phyloP scores from a whole-genome alignment of 2,888 invertebrate species.

The Miltochrista miniata region DNA sequence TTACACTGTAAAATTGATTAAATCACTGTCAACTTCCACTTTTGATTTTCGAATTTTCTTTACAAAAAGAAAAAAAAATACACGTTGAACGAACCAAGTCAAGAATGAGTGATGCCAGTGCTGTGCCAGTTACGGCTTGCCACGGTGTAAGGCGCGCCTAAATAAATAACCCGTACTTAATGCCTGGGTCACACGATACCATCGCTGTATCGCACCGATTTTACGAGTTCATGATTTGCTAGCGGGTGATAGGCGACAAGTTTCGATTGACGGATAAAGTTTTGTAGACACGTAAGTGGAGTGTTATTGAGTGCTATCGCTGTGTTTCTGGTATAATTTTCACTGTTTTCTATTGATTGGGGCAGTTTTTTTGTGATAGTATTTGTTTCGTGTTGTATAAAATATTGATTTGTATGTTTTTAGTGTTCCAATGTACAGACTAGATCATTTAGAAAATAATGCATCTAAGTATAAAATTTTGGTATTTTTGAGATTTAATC shows the following conservation, averaged over 20 bases:
- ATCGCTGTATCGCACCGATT: conserved; percentile 39
- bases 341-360: no score
- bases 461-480: no score
- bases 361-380: background rate
- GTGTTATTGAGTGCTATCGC: conserved; percentile 9
- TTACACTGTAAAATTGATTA: background rate
- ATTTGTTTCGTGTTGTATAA: background rate
- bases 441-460: no score
- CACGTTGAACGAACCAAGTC: conserved; percentile 33
- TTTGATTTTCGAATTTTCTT: conserved; percentile 5
- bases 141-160: conserved; percentile 62
- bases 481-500: no score
- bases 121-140: conserved; percentile 52
- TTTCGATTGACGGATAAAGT: conserved; percentile 35
- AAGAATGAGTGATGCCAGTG: conserved; percentile 46
- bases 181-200: conserved; percentile 65
- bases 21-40: background rate
- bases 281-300: conserved; percentile 14
- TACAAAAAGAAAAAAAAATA: conserved; percentile 20
- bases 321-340: no score
- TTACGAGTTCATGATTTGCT: conserved; percentile 69
- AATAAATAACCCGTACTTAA: conserved; percentile 81
- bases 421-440: background rate
- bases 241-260: conserved; percentile 38
- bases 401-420: background rate